A percentile compares a stretch with the other conserved stretches of the same genome.
phyloP scores from a whole-genome alignment of 1,140 invertebrate genomes.

The Polypedilum vanderplanki region DNA sequence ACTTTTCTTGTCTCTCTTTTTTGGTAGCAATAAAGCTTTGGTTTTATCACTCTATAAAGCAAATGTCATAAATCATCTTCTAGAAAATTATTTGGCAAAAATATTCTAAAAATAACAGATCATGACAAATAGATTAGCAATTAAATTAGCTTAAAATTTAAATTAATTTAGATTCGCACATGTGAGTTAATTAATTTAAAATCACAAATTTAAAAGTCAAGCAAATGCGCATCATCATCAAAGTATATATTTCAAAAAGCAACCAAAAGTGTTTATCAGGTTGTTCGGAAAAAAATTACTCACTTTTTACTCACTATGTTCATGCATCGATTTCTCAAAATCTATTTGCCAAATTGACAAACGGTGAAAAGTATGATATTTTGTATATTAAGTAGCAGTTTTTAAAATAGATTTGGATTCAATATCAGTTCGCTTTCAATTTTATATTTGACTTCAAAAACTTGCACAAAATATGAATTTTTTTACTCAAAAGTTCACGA shows the following conservation, averaged over 20 bases:
- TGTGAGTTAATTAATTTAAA: neutral
- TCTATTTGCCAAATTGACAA: no score
- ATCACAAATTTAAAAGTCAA: no score
- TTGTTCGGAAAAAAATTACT: no score
- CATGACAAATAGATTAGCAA: neutral
- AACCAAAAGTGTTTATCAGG: neutral
- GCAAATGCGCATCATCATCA: neutral
- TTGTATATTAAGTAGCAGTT: no score
- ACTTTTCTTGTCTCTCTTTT: neutral
- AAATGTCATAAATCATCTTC: constrained; percentile 15
- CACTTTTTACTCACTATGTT: no score
- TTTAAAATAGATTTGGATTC: neutral
- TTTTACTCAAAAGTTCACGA: no score
- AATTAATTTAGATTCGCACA: neutral
- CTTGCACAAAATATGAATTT: no score
- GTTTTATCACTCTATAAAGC: constrained; percentile 18
- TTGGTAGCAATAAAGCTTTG: neutral
- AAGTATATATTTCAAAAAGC: neutral
- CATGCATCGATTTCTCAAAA: no score
- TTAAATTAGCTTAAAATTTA: neutral
- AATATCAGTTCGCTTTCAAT: no score
- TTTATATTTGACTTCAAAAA: no score
- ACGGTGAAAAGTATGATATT: no score
- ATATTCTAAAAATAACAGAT: neutral
- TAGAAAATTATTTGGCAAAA: neutral